Evolutionary conservation across 2,797 vertebrate genomes (phyloP), one percentile per base, ranked within the genome.

Genomic region (Sus cebifrons): DNA sequence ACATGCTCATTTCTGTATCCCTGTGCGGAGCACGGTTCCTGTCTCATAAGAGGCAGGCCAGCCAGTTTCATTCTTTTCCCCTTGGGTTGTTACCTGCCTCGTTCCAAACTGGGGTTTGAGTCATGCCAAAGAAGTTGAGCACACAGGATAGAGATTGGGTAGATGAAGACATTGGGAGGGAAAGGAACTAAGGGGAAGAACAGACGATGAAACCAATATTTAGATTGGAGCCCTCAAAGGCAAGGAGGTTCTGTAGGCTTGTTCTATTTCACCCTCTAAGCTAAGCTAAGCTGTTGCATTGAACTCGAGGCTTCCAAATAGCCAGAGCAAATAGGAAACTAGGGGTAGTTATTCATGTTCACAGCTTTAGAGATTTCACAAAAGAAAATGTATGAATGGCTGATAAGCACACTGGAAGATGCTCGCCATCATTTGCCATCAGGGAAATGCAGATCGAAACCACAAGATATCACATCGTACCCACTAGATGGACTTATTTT

Each of bases 361-460:
- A 64, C 14, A 83, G 32, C 68, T 71, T 65, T 54, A 92, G 36
- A 64, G 73, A 75, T 52, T 82, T 90, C 65, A 89, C 25, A 79
- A 62, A 62, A 67, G 23, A 89, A 89, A 56, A 56, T 20, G 14
- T 71, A 9, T 90, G 23, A 90, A 56, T 89, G 79, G 13, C 17
- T 52, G 49, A 70, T 60, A 92, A 89, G 16, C 60, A 92, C 60
- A 32, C 3, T 58, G 49, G 79, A 90, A 90, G 52, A 84, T 81
- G 64, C 14, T 29, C 17, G 67, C 18, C 1, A 14, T 58, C 54
- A 12, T 56, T 58, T 84, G 44, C 79, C 36, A 85, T 65, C 15
- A 87, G 79, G 60, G 27, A 70, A 87, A 95, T 32, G 15, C 49
- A 87, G 92, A 36, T 91, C 40, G 49, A 75, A 82, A 85, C 60